Evolutionary conservation across 2,113 vertebrate genomes (phyloP).

Genomic region (Coracopsis vasa): DNA sequence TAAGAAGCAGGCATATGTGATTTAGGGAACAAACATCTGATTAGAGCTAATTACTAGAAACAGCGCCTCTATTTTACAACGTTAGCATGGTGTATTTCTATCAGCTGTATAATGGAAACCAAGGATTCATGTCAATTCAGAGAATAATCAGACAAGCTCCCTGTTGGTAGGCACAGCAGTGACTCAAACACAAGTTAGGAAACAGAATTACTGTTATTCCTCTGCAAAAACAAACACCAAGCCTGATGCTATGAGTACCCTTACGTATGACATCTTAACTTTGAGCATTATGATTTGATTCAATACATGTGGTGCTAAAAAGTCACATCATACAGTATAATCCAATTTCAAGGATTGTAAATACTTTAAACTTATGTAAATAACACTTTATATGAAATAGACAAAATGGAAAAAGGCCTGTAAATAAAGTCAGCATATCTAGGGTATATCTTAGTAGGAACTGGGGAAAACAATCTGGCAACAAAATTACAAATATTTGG

Average conservation of each 20-base stretch:
- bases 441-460: background rate
- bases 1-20: background rate
- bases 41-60: constrained; percentile 18
- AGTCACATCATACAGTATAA: background rate
- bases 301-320: background rate
- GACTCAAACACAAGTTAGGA: background rate
- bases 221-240: background rate
- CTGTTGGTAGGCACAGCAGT: background rate
- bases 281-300: background rate
- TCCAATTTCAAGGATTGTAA: background rate
- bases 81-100: background rate
- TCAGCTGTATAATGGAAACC: background rate
- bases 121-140: background rate
- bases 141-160: constrained; percentile 15
- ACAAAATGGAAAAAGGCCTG: background rate
- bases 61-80: background rate
- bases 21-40: background rate
- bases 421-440: background rate
- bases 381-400: background rate
- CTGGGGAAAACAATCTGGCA: background rate
- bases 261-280: background rate
- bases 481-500: constrained; percentile 42
- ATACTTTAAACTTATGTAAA: background rate
- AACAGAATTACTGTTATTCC: background rate
- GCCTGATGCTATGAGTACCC: background rate